Evolutionary conservation across 2,113 vertebrate genomes (phyloP), one percentile per base, ranked within the genome.

Genomic region (Cynocephalus volans): DNA sequence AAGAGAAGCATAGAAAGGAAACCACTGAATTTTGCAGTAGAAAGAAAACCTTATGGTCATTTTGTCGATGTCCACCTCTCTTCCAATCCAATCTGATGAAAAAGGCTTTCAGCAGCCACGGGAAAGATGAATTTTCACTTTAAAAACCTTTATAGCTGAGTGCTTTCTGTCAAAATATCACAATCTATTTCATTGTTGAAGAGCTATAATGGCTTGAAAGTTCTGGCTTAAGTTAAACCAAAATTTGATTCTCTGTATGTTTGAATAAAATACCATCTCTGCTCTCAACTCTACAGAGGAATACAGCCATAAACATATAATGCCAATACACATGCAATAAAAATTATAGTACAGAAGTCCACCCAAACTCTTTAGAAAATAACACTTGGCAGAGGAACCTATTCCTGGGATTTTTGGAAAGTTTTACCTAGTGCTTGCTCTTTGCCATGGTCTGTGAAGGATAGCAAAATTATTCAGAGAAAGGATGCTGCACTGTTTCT

Each of bases 141-240:
- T 31, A 69, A 41, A 41, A 41, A 54, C 18, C 36, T 79, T 88
- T 69, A 52, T 73, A 94, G 31, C 60, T 23, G 2, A 70, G 9
- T 41, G 41, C 9, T 92, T 82, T 73, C 73, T 83, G n/a, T 94
- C 33, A 83, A 92, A 95, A 79, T 31, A 60, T 11, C 19, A 67
- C 12, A 87, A 95, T 91, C 15, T 1, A 21, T 67, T 60, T 13
- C 36, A 28, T 54, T 70, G 26, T 67, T 73, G n/a, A 65, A 79
- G 31, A 12, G 2, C 8, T 70, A 3, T 67, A 80, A 84, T 70
- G 76, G 28, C 36, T 80, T 64, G 11, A 88, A 88, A 58, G 12
- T 41, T 70, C 33, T 91, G 60, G 24, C 24, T 82, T 64, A 41
- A n/a, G 3, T 75, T 96, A 56, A 81, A 88, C 1, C 36, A 9